Base-by-base conservation (phyloP, 2,113 vertebrate genomes). In the Passer montanus region DNA sequence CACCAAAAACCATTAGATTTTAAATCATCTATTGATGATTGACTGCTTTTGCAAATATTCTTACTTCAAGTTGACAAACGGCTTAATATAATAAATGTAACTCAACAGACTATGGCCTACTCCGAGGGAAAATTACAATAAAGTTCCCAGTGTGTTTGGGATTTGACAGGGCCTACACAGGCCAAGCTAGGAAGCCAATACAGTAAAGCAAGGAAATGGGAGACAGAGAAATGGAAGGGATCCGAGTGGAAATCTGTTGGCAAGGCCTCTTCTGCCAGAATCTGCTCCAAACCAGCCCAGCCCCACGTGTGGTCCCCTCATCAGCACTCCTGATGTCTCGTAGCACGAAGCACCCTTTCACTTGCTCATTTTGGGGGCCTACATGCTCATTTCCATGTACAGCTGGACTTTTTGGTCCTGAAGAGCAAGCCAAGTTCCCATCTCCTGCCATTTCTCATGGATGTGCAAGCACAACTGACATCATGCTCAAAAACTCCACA, bases 261-360 rank as follows among this genome's bases (percentile, higher is more conserved):
- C 0, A 0, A 50, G 20, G 30, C 10, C 14, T 50, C 27, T 62
- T 0, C 0, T 47, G 49, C 60, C 66, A 59, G n/a, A 81, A 84
- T 35, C 64, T 37, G 3, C 50, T 81, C 47, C 77, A 81, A 66
- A 69, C 22, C 68, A 52, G 50, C 68, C 28, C 23, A 63, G 46
- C 18, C 75, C 28, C 58, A 67, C 1, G 0, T n/a, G 46, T 7
- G 44, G 62, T 43, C 53, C 33, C 47, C 50, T 66, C 78, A 77
- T 50, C 52, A 70, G 81, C 24, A 15, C 58, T 90, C 53, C 62
- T 83, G 47, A n/a, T 26, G 33, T 52, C 86, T 56, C 50, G 49
- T 52, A 56, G 70, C 33, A 67, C 0, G 1, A 73, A 39, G 22
- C 1, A 3, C 33, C 44, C 41, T 72, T 67, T 47, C 66, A 24